Conservation (phyloP, 23 tunicate genomes). For the Ciona savignyi region DNA sequence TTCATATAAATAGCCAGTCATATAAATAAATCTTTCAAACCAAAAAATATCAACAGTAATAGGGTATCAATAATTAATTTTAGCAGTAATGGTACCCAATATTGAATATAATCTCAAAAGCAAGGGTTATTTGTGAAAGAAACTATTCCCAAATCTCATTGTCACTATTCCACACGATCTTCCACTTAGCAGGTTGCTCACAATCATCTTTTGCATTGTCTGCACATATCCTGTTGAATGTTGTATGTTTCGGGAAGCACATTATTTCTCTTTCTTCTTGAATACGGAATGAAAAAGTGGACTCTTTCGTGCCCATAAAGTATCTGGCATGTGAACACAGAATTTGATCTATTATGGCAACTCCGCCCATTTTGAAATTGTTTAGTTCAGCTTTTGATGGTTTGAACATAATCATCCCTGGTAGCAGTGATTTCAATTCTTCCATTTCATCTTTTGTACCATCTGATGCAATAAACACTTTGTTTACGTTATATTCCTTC, state of each 20-base stretch:
- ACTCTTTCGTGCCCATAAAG: slow-evolving; percentile 90
- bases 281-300: slow-evolving; percentile 92
- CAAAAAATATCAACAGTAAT: too few species aligned
- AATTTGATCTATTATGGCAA: slow-evolving; percentile 94
- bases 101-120: too few species aligned
- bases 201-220: slow-evolving; percentile 63
- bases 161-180: slow-evolving; percentile 92
- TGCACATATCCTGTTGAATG: slow-evolving; percentile 82
- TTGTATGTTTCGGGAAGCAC: slow-evolving; percentile 74
- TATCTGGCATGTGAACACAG: slow-evolving; percentile 90
- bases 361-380: slow-evolving; percentile 85
- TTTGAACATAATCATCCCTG: slow-evolving; percentile 68
- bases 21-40: too few species aligned
- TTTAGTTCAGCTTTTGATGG: slow-evolving; percentile 59
- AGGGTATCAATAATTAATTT: too few species aligned
- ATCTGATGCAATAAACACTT: slow-evolving; percentile 95
- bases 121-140: too few species aligned
- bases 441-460: slow-evolving; percentile 87
- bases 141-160: slow-evolving; percentile 63
- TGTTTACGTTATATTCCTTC: slow-evolving; percentile 56
- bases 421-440: slow-evolving; percentile 51
- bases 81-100: too few species aligned
- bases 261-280: slow-evolving; percentile 95
- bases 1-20: too few species aligned
- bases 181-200: slow-evolving; percentile 93